Evolutionary conservation across 2,797 vertebrate species (phyloP), one percentile per base, ranked within the genome.

Genomic region (Coreius guichenoti): DNA sequence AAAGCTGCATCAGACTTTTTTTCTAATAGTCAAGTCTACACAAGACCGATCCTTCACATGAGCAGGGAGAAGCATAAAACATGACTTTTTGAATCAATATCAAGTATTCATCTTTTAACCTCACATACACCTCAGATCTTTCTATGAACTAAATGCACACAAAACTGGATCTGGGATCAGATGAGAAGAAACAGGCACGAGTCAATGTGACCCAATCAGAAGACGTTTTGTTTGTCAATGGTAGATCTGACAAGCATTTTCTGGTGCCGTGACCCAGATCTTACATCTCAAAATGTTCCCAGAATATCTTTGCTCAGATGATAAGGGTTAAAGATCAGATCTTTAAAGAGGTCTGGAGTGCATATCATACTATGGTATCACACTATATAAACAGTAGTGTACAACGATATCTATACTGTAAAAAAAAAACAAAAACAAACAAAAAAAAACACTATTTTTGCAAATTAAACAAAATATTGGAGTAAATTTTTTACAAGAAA

Each of bases 21-120:
- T 17, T 8, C 3, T 43, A 61, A 6, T 9, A 63, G 16, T 78
- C 76, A 79, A 79, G 76, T 79, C 56, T 45, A 17, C 76, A 79
- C 76, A 61, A 63, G 36, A 79, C 16, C 0, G 36, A 61, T 43
- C 16, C 54, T 61, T n/a, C 47, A 26, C 11, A 81, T 8, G 12
- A 16, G 21, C 29, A 36, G 21, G 5, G 63, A 4, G 9, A 39
- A 54, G 65, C 45, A 81, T 43, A 31, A 81, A n/a, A 19, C 5
- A 16, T 29, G 13, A 12, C 13, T n/a, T 67, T 51, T 68, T 68
- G 29, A 33, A 54, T 69, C 79, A 29, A 12, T 43, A 61, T 61
- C 56, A 78, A 43, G 14, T 17, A 61, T 78, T 61, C n/a, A 45
- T 78, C 56, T 45, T 12, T 78, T 5, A 29, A 45, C 16, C 8